A percentile compares a stretch with the other conserved stretches of the same genome.
phyloP scores from a whole-genome alignment of 53 echinoderm and acorn worm genomes.

The Crossaster papposus region DNA sequence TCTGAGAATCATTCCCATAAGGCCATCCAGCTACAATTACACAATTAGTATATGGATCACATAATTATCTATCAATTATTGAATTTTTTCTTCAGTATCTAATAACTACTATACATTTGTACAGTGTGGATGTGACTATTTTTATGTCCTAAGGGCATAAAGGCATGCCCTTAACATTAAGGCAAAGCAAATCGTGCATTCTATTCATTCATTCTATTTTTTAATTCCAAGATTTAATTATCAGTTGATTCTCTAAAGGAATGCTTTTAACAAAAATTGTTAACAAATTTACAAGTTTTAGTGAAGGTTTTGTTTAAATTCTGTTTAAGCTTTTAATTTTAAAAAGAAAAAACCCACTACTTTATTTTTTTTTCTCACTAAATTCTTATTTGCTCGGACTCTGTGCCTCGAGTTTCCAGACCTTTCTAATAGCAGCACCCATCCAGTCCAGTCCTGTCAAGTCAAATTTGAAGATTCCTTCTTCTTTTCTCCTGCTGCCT shows the following conservation, averaged over 20 bases:
- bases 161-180: background rate
- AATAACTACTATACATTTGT: background rate
- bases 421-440: background rate
- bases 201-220: too few species aligned
- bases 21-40: background rate
- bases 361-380: background rate
- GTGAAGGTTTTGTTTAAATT: background rate
- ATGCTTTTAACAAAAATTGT: too few species aligned
- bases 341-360: background rate
- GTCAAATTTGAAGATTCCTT: slow-evolving; percentile 1
- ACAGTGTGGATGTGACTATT: background rate
- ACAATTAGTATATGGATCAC: background rate
- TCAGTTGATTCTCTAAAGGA: too few species aligned
- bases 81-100: background rate
- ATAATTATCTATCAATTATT: background rate
- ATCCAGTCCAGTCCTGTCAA: slow-evolving; percentile 8
- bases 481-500: background rate
- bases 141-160: background rate
- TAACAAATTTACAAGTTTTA: background rate
- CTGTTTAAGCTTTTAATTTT: background rate
- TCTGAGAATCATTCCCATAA: background rate
- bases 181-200: too few species aligned
- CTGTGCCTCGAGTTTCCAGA: background rate
- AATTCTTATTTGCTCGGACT: background rate
- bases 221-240: too few species aligned